Conservation (phyloP, 1,140 invertebrate genomes). For the Ylistrum balloti region DNA sequence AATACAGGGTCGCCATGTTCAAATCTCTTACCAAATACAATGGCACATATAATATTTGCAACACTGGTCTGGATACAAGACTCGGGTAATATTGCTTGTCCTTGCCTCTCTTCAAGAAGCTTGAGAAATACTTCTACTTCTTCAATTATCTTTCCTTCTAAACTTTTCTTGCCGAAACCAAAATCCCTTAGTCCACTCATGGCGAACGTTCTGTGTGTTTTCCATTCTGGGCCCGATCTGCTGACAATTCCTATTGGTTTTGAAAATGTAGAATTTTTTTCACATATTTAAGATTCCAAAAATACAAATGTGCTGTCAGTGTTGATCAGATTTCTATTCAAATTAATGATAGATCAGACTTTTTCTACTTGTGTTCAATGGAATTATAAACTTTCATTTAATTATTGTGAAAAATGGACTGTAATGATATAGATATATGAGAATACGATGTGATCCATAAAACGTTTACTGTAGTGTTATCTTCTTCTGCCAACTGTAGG, state of each 20-base stretch:
- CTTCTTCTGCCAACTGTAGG: too few species aligned
- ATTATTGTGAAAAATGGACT: too few species aligned
- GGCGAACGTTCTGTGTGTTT: slow-evolving; percentile 88
- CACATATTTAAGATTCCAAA: too few species aligned
- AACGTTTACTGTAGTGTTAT: too few species aligned
- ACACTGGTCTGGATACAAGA: slow-evolving; percentile 48
- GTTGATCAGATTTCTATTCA: too few species aligned
- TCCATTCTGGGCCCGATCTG: slow-evolving; percentile 86
- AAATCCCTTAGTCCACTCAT: slow-evolving; percentile 88
- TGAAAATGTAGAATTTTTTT: too few species aligned
- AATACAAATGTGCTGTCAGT: too few species aligned
- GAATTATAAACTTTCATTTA: too few species aligned
- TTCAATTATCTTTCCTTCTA: slow-evolving; percentile 87
- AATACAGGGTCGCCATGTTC: slow-evolving; percentile 81
- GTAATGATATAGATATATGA: too few species aligned
- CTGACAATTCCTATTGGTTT: slow-evolving; percentile 46
- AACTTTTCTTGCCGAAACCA: slow-evolving; percentile 88
- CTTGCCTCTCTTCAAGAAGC: slow-evolving; percentile 28
- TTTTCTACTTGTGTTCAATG: too few species aligned
- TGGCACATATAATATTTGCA: slow-evolving; percentile 67
- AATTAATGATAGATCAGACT: too few species aligned
- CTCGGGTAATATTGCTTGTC: slow-evolving; percentile 53
- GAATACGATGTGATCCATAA: too few species aligned
- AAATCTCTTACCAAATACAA: slow-evolving; percentile 71
- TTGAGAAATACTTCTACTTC: slow-evolving; percentile 53